A percentile compares a stretch with the other conserved stretches of the same genome.
phyloP scores from a whole-genome alignment of 1,140 invertebrate species.

The Ganaspis sp. region DNA sequence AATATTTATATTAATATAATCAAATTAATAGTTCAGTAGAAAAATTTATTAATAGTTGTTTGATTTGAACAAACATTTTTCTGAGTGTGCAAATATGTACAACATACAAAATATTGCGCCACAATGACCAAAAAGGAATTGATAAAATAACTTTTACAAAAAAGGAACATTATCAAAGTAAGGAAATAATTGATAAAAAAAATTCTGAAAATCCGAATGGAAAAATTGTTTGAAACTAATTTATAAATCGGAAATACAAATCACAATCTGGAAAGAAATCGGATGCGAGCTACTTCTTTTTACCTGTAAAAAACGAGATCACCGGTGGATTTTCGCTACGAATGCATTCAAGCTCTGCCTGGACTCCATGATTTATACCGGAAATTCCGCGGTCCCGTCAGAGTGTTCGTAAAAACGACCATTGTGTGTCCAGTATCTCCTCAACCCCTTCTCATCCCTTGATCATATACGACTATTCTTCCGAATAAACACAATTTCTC shows the following conservation, averaged over 20 bases:
- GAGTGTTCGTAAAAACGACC: conserved; percentile 44
- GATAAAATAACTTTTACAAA: no score
- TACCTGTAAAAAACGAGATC: conserved; percentile 38
- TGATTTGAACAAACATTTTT: no score
- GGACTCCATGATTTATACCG: conserved; percentile 52
- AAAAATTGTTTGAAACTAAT: neutral
- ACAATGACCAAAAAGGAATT: no score
- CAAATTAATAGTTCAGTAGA: no score
- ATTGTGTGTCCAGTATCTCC: conserved; percentile 41
- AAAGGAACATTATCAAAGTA: no score
- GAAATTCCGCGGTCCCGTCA: conserved; percentile 44
- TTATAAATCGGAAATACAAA: conserved; percentile 22
- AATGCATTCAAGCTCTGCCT: conserved; percentile 41
- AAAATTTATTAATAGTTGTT: no score
- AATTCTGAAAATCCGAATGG: neutral
- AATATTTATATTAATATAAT: no score
- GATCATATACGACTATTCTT: conserved; percentile 15
- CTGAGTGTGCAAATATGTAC: no score
- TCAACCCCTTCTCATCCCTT: neutral
- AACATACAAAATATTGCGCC: no score
- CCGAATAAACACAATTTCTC: neutral
- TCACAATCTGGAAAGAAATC: conserved; percentile 41
- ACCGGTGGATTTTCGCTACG: neutral
- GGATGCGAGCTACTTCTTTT: conserved; percentile 36
- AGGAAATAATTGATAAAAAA: no score